Base-by-base conservation (phyloP, 2,113 vertebrate genomes). In the Stercorarius parasiticus region DNA sequence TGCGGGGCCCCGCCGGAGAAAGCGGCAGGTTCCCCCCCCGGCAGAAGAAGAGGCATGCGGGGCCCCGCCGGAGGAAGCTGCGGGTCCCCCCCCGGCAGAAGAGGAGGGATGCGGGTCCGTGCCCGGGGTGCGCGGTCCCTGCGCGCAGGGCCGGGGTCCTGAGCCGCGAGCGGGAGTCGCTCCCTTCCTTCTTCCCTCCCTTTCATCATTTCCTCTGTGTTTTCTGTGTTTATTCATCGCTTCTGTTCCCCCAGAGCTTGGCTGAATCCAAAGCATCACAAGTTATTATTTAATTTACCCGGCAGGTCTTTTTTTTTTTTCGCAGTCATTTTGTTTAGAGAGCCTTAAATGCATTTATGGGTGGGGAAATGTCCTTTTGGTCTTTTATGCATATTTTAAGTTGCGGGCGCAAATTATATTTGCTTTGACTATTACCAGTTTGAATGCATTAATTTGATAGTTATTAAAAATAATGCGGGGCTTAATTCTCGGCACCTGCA, bases 401-500 rank as follows among this genome's bases (percentile, higher is more conserved):
- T 95, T 88, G 38, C 34, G 36, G 73, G 64, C 4, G 23, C 76
- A 86, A 94, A 97, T 95, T 55, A 16, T 47, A 83, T 91, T 95
- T 77, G 83, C 92, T 94, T 91, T 36, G 81, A 61, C 93, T 78
- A 71, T 91, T 34, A 8, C 53, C 78, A 6, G 23, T 78, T 69
- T 11, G 89, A 86, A 78, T 1, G 83, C 85, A 45, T 84, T 42
- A 36, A 94, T 95, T 82, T 34, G 52, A 13, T 34, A 36, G 69
- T 91, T 96, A 82, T 93, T 93, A 90, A 95, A 94, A 96, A 94
- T 45, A 76, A 89, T 5, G 74, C 34, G 55, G 77, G 62, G 62
- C 69, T 88, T 81, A 81, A 93, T 94, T 91, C 91, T 64, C 80
- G 12, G 92, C 93, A 94, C 96, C 93, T 83, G 95, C 91, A 91